Conservation (phyloP, 1,140 invertebrate genomes). For the Mercenaria mercenaria region DNA sequence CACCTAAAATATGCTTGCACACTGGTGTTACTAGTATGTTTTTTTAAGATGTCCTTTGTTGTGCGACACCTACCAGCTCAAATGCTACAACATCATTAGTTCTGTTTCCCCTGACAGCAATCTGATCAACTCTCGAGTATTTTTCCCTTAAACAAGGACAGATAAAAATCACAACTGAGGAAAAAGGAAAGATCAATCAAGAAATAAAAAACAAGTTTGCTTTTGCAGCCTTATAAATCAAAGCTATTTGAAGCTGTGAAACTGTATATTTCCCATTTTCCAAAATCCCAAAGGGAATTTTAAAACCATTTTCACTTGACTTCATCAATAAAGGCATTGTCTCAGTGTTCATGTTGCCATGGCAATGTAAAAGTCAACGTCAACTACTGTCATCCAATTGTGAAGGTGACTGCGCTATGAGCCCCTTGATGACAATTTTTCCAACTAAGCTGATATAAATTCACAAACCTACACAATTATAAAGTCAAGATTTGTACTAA, state of each 20-base stretch:
- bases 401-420: not conserved
- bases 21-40: not conserved
- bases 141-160: not conserved
- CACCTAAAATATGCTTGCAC: too few relatives aligned
- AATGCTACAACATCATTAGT: constrained; percentile 5
- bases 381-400: constrained; percentile 32
- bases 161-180: constrained; percentile 29
- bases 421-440: not conserved
- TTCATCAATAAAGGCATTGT: constrained; percentile 41
- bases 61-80: not conserved
- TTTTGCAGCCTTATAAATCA: constrained; percentile 38
- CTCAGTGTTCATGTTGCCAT: constrained; percentile 28
- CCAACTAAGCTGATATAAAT: constrained; percentile 5
- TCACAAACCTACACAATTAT: not conserved
- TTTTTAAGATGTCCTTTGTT: not conserved
- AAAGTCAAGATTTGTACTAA: constrained; percentile 15
- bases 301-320: constrained; percentile 38
- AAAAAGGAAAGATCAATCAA: constrained; percentile 7
- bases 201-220: constrained; percentile 23
- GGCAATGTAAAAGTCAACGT: constrained; percentile 17
- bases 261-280: constrained; percentile 41
- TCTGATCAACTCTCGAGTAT: not conserved
- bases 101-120: not conserved
- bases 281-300: constrained; percentile 35
- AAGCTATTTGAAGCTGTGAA: constrained; percentile 38